phyloP scores from a whole-genome alignment of 2,888 invertebrate species.

The Nebria salina region DNA sequence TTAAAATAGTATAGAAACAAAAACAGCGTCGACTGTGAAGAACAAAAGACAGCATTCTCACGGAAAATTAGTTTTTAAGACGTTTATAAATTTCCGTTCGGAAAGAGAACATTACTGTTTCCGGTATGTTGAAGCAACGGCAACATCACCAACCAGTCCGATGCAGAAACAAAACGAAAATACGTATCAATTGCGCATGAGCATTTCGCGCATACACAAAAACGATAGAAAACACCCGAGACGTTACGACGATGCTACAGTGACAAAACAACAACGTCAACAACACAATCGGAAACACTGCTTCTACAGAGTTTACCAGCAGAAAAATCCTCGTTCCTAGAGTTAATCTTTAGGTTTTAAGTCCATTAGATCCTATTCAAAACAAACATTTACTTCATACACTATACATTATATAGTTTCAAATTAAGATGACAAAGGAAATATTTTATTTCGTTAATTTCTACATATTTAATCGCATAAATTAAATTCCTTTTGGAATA shows the following conservation, averaged over 20 bases:
- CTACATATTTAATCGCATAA: too few species aligned
- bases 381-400: neutral
- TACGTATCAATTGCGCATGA: neutral
- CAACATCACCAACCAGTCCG: neutral
- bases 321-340: neutral
- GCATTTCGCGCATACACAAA: neutral
- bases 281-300: neutral
- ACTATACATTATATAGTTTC: neutral
- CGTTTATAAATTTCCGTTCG: constrained; percentile 22
- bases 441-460: neutral
- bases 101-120: constrained; percentile 9
- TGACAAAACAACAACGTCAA: neutral
- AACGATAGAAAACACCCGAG: neutral
- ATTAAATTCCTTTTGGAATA: neutral
- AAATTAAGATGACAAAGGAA: neutral
- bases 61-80: constrained; percentile 22
- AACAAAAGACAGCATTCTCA: constrained; percentile 15
- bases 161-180: neutral
- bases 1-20: neutral
- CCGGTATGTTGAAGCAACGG: neutral
- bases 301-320: neutral
- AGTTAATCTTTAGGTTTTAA: neutral
- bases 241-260: neutral
- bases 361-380: neutral
- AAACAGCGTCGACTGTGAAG: neutral